These are phyloP conservation scores for Ceratoteleas bidentatus DNA, from an alignment of 1,140 invertebrate genomes.

Conservation along the genomic window DNA sequence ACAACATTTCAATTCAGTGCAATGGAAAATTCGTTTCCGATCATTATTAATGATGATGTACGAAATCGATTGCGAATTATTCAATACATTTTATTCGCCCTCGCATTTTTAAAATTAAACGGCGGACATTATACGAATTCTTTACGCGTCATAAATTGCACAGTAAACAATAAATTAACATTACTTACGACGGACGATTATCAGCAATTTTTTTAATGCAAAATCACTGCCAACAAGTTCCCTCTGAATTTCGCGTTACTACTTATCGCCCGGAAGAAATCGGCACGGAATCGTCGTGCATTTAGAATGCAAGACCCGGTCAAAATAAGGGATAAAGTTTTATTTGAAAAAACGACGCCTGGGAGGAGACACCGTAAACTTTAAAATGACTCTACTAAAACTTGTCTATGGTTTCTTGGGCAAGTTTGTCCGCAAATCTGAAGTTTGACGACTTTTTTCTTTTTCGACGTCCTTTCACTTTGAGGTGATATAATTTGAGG, in stretches of 20 bases:
- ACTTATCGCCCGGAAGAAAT: conserved; percentile 25
- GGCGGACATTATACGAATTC: no score
- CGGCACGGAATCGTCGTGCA: background rate
- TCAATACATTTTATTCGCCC: background rate
- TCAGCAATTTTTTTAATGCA: no score
- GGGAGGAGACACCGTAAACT: conserved; percentile 34
- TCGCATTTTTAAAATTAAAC: no score
- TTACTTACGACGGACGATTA: no score
- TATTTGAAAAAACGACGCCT: conserved; percentile 36
- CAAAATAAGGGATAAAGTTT: conserved; percentile 27
- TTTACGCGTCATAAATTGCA: no score
- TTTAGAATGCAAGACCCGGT: conserved; percentile 7
- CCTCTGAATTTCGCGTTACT: background rate
- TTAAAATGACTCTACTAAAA: conserved; percentile 55
- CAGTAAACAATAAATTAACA: no score
- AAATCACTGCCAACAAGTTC: no score
- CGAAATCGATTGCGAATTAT: no score
- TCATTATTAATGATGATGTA: no score
- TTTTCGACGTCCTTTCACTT: conserved; percentile 19
- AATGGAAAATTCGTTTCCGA: no score
- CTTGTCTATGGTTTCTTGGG: conserved; percentile 37
- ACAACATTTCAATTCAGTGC: background rate
- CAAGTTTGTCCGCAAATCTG: conserved; percentile 15
- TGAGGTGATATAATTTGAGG: conserved; percentile 30
- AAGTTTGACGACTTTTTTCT: conserved; percentile 28